A percentile compares a stretch with the other conserved stretches of the same genome.
phyloP scores from a whole-genome alignment of 2,113 vertebrate species.

The Ailuropoda melanoleuca region DNA sequence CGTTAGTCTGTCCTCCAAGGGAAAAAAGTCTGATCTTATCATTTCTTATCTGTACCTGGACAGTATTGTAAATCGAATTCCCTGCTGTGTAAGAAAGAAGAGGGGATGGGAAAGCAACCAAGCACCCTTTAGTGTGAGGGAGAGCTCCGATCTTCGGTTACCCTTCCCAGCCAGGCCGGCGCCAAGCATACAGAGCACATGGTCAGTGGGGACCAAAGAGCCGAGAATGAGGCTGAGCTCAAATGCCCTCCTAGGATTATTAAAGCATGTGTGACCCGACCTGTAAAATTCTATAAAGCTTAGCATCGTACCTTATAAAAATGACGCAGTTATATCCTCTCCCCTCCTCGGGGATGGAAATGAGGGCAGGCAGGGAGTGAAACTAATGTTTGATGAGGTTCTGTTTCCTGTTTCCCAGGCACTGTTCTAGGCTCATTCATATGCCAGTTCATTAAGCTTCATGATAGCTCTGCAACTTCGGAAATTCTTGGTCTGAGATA shows the following conservation, averaged over 20 bases:
- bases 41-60: neutral
- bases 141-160: neutral
- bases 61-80: neutral
- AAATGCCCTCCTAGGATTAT: neutral
- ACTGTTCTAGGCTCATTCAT: neutral
- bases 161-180: neutral
- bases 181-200: fast-evolving
- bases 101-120: fast-evolving
- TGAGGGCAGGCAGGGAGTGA: fast-evolving
- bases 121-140: fast-evolving
- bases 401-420: neutral
- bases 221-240: neutral
- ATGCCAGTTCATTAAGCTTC: neutral
- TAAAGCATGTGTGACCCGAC: neutral
- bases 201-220: neutral
- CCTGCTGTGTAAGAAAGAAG: neutral
- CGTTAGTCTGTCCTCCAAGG: neutral
- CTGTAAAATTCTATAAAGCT: neutral
- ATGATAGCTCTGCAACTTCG: neutral
- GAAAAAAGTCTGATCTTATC: neutral
- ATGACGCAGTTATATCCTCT: too few species aligned
- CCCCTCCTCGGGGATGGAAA: neutral
- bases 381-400: neutral
- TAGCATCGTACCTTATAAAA: neutral
- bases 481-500: neutral